Base-by-base conservation (phyloP, 2,888 invertebrate species). In the Dascillus cervinus region DNA sequence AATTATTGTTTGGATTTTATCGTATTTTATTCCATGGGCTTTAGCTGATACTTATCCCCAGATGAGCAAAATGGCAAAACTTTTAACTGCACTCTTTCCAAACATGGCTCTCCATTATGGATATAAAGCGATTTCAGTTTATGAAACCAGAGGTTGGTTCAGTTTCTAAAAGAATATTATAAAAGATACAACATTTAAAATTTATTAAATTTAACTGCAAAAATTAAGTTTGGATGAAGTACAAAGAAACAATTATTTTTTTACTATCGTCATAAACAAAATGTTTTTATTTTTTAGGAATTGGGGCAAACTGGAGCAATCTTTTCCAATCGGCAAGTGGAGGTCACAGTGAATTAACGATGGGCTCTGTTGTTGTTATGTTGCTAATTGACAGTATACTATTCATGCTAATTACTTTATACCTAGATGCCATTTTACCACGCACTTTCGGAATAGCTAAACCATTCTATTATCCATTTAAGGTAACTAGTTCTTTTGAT, bases 381-480 rank as follows among this genome's bases (percentile, higher is more conserved):
- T 50, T 77, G 26, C 36, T 72, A 3, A 26, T 69, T 2, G 71
- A 73, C 46, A 60, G 63, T 3, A 13, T 71, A 4, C 17, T 79
- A n/a, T 74, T 71, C 47, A 52, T 67, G 24, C 14, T 72, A 6
- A 46, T 78, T 8, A 70, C 78, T 2, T 69, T 74, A 60, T 81
- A 80, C 50, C 56, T 80, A 21, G 79, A 79, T 50, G 50, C 50
- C 27, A 43, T 65, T 3, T 51, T 54, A 33, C 80, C 81, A 2
- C 78, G 79, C 22, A 69, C 72, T 29, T 78, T 69, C 57, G 80
- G 80, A 8, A 65, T 78, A 2, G 69, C 75, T 5, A 71, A 71
- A 47, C 71, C 72, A 1, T 70, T 43, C 29, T 34, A 39, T 34
- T 54, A 46, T 31, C 47, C 53, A 6, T 13, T 53, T 17, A 31